Conservation (phyloP, 2,113 vertebrate genomes). For the Rhinogobius similis region DNA sequence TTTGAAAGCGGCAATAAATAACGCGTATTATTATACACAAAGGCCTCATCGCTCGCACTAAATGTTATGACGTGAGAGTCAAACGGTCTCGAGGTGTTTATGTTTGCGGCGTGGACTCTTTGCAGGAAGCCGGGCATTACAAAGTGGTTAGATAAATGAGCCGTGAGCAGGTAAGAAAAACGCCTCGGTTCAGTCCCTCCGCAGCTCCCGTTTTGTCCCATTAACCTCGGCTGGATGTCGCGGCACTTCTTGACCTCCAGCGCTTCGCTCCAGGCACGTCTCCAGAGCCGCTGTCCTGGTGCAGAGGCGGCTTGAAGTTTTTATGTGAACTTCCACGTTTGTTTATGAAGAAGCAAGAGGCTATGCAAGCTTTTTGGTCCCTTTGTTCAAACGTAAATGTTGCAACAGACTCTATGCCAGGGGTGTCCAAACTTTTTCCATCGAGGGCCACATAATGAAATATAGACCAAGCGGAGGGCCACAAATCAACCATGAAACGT, state of each 20-base stretch:
- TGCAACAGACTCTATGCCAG: too few species aligned
- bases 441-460: too few species aligned
- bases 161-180: conserved; percentile 25
- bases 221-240: conserved; percentile 42
- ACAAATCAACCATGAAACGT: too few species aligned
- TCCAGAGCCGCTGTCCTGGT: conserved; percentile 48
- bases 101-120: conserved; percentile 20
- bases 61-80: conserved; percentile 2
- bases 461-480: too few species aligned
- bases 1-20: conserved; percentile 7
- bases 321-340: conserved; percentile 1
- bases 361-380: too few species aligned
- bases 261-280: conserved; percentile 28
- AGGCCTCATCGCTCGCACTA: not conserved
- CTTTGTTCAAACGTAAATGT: too few species aligned
- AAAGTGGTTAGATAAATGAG: conserved; percentile 50
- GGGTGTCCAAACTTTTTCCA: too few species aligned
- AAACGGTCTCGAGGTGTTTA: conserved; percentile 15
- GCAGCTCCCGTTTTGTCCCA: conserved; percentile 41
- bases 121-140: conserved; percentile 25
- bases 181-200: conserved; percentile 31
- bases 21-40: conserved; percentile 1
- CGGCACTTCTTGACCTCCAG: conserved; percentile 38
- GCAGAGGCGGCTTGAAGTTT: conserved; percentile 26
- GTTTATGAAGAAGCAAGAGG: too few species aligned